Conservation (phyloP, 2,888 invertebrate species). For the Mechanitis messenoides region DNA sequence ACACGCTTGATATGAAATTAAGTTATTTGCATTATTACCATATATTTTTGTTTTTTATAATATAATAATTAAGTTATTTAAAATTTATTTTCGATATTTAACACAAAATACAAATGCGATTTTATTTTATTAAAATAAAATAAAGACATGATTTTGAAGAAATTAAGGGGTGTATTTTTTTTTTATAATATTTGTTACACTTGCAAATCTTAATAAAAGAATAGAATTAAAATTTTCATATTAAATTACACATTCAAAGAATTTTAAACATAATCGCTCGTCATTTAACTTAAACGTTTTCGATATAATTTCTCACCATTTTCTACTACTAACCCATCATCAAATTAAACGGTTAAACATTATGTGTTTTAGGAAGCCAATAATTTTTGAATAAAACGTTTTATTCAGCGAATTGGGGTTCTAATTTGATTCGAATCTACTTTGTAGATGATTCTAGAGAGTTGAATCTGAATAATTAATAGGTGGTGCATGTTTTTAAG, state of each 20-base stretch:
- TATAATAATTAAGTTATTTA: no score
- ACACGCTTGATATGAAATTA: slow-evolving; percentile 8
- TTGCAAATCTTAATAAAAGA: slow-evolving; percentile 6
- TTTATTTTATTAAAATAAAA: no score
- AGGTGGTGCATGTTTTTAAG: no score
- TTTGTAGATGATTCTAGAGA: slow-evolving; percentile 14
- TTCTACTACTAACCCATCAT: slow-evolving; percentile 55
- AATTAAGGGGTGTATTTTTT: neutral
- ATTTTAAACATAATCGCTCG: slow-evolving; percentile 47
- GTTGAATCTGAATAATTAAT: neutral
- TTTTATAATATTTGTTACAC: no score
- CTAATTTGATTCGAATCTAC: slow-evolving; percentile 19
- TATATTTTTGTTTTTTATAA: no score
- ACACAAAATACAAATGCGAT: no score
- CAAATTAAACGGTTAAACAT: slow-evolving; percentile 68
- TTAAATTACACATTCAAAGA: slow-evolving; percentile 51
- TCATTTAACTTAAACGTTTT: slow-evolving; percentile 66
- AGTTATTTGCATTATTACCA: no score
- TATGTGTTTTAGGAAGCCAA: slow-evolving; percentile 63
- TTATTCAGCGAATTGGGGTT: slow-evolving; percentile 57
- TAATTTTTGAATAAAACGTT: slow-evolving; percentile 61
- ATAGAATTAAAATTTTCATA: slow-evolving; percentile 14
- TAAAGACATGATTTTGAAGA: no score
- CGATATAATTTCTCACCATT: slow-evolving; percentile 59
- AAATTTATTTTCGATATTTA: no score